Evolutionary conservation across 2,113 vertebrate species (phyloP), one percentile per base, ranked within the genome.

Genomic region (Capreolus pygargus): DNA sequence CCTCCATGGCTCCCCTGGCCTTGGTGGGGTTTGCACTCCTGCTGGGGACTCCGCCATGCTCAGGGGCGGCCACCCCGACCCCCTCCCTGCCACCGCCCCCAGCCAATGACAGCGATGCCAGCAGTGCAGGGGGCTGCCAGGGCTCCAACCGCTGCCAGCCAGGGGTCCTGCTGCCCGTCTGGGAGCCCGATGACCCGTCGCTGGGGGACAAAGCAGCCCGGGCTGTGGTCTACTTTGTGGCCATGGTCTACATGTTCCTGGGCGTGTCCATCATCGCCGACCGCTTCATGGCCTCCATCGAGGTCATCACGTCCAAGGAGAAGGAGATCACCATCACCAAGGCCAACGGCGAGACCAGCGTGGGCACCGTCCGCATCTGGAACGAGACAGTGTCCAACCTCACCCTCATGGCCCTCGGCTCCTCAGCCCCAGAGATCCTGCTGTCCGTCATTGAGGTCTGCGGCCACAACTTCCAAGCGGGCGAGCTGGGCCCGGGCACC

Each of bases 281-380:
- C 98, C 99, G 99, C 98, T 99, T 99, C 99, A 99, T 99, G 99
- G 99, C 99, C 0, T 99, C 99, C 98, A 99, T 99, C 16, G 99
- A 99, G 98, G 99, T 99, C 83, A 99, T 99, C 99, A 99, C 99
- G 0, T 99, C 99, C 7, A 99, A 99, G 98, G 99, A 99, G 98
- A 99, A 99, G 98, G 99, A 99, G 97, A 99, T 99, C 98, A 99
- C 99, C 19, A 99, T 99, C 98, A 99, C 99, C 30, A 99, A 99
- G 97, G 99, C 99, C n/a, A 99, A 99, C 0, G 99, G 99, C 0
- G 99, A 99, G 98, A 99, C 99, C 7, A 99, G 99, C 1, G 98
- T 99, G 52, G 99, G 99, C 9, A 99, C 99, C 0, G 99, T 99
- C 30, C 99, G 99, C 39, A 99, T 99, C 98, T 99, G 99, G 99